Evolutionary conservation across 2,113 vertebrate species (phyloP), one percentile per base, ranked within the genome.

Genomic region (Poeciliopsis prolifica): DNA sequence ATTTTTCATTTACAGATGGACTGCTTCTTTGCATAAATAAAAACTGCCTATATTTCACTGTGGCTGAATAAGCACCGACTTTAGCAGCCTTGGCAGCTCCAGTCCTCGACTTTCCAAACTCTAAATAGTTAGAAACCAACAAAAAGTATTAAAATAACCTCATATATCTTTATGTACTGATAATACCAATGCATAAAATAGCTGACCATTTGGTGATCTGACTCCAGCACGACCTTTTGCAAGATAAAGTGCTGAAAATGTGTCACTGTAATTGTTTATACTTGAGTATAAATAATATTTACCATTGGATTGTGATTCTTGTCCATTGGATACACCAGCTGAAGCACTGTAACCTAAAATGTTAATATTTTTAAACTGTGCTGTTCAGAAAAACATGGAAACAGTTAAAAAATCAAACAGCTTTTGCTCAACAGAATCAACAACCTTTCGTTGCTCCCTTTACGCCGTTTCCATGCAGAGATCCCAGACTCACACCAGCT

Each of bases 391-490:
- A 67, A 3, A 58, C 61, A 29, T 24, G 62, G 1, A n/a, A 70
- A 51, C 29, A 68, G 14, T 1, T 67, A 29, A 0, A 69, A 7
- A 42, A 40, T 42, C 31, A 65, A 26, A 0, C 19, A 0, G 19
- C 48, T 48, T 54, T 29, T 3, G 35, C 2, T 40, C 9, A 12
- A 35, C 60, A 78, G 2, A 5, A 31, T 30, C 17, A 13, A 30
- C 11, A 3, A 93, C 93, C 90, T 86, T 67, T 79, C 31, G 77
- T 86, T 0, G 80, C 88, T 64, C 91, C 89, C 74, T 93, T 94
- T 78, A 86, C 81, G 31, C 78, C 85, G 70, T 84, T 86, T 66
- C 84, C 86, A 80, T 81, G 84, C 2, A 37, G 83, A 80, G 81
- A 74, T 67, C 81, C 84, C 66, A 87, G 74, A 74, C 77, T 76